Base-by-base conservation (phyloP, 2,797 vertebrate genomes). In the Sebastolobus alascanus region DNA sequence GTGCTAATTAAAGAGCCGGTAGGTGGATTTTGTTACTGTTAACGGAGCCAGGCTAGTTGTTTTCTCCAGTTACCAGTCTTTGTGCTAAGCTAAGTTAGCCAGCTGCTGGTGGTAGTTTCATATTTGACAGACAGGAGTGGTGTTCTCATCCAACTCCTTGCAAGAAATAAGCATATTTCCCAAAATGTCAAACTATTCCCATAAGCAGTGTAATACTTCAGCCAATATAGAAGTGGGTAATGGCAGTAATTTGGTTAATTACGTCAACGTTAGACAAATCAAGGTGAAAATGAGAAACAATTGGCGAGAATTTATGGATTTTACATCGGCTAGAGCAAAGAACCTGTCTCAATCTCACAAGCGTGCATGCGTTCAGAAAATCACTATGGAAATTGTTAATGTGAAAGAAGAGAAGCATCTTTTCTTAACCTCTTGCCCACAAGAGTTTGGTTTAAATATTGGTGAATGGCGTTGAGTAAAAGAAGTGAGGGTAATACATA, bases 311-410 rank as follows among this genome's bases (percentile, higher is more conserved):
- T 79, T 9, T 31, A 58, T 50, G 38, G 38, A 79, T 79, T 84
- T 77, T 67, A 80, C 55, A 77, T 46, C 35, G 8, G 46, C 27
- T 8, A 22, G 27, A 67, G 65, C 27, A 80, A 74, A 84, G 20
- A 79, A 74, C 40, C 71, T 59, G 9, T 72, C 63, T 83, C 77
- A 75, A 12, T 82, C 86, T 82, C 77, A 88, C 71, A 64, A 76
- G 54, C 40, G 64, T 80, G 84, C 89, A 89, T 86, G 79, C 79
- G 68, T 86, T 84, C 83, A 89, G 81, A 90, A 82, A 79, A 74
- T 58, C 82, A 90, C 87, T 2, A 88, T 81, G 73, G 54, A 77
- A 77, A 69, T 14, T 72, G 52, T 79, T 68, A 73, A 79, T 73
- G 63, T 75, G 80, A 83, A 81, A 75, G 79, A 68, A 85, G 80